Base-by-base conservation (phyloP, 2,888 invertebrate genomes). In the Melolontha melolontha region DNA sequence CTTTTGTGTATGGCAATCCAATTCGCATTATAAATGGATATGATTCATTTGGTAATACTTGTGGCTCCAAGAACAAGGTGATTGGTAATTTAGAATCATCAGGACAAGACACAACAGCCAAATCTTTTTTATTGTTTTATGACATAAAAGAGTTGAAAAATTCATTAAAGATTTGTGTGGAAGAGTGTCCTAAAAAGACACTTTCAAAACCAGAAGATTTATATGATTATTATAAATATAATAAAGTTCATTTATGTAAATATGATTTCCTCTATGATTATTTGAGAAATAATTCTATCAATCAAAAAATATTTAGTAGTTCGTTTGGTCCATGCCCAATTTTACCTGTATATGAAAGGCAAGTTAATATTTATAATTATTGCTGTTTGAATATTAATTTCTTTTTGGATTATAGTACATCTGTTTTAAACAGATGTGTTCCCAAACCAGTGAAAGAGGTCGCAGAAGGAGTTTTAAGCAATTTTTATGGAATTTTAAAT, bases 31-130 rank as follows among this genome's bases (percentile, higher is more conserved):
- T 95, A 70, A 94, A 95, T 86, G 96, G 96, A 14, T 95, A 93
- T 82, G 96, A 97, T 82, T 95, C 95, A 66, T 97, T 95, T 85
- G 96, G 96, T 7, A 97, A 97, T 81, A 95, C 95, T 39, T 98
- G 97, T 82, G 97, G 97, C 12, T 90, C 92, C 22, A 89, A 90
- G 76, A 97, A 96, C 82, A 90, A 90, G 74, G 89, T 89, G 73
- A 88, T 93, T 70, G 89, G 89, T 7, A 88, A 90, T 73, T 87
- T 92, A 78, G 89, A 91, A 2, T 81, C 92, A 54, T 93, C 96
- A 17, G 97, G 96, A 10, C 87, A 91, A 76, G 92, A 93, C 79
- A 94, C 94, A 44, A 86, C 88, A 27, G 89, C 93, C 73, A 92
- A 91, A 78, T 92, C 91, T 75, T 89, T 89, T 79, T 85, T 97